Base-by-base conservation (phyloP, 2,888 invertebrate species). In the Morpho achilles region DNA sequence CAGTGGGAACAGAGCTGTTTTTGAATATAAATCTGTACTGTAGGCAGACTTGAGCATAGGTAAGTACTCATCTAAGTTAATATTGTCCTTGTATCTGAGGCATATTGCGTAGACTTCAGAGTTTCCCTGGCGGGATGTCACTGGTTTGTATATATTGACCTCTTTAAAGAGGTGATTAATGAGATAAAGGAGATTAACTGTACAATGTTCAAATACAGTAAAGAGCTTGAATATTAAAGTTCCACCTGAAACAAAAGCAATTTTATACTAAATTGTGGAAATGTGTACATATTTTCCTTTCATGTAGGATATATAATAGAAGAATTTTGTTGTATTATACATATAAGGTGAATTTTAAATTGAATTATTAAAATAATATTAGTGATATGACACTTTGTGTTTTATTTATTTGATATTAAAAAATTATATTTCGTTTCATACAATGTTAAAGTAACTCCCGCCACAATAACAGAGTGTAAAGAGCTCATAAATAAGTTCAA, bases 71-170 rank as follows among this genome's bases (percentile, higher is more conserved):
- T 77, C 72, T 1, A 92, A 64, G n/a, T 67, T 66, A 7, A 82
- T 66, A 9, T 68, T 70, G 3, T 93, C 94, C 67, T 89, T 90
- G 73, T 92, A 96, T 23, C 90, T 87, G 39, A 93, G 76, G 70
- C 96, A 96, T 40, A 98, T 88, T 0, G 97, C 92, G 75, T 99
- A 99, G 0, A 96, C 93, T 84, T 99, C 99, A 0, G 98, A 98
- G 82, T 99, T 99, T 7, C 98, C 98, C 73, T 96, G 95, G 75
- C 97, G 96, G n/a, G 98, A 98, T 0, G 97, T 96, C 0, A 94
- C 94, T 0, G 99, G 98, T 78, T 99, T 99, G 76, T 94, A 96
- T 16, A 96, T 89, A 67, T 93, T 90, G 0, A 98, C 94, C 75
- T 93, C 86, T 41, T 91, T 76, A 77, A 99, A 99, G 10, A 92